These are phyloP conservation scores for Mythimna lalbum DNA, from an alignment of 2,888 invertebrate species.

Conservation along the genomic window DNA sequence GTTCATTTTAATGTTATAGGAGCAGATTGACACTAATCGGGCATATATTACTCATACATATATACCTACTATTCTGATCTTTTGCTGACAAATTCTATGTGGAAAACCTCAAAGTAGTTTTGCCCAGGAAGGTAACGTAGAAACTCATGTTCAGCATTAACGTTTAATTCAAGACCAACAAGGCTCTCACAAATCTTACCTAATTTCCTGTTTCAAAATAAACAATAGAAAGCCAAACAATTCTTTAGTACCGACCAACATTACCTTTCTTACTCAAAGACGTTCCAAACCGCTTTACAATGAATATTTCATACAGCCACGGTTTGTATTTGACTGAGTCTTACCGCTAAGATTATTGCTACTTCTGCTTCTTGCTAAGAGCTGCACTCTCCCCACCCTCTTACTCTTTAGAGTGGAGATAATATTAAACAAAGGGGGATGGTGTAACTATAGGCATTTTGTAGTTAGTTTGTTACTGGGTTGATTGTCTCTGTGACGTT, in stretches of 20 bases:
- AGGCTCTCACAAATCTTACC: no score
- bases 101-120: no score
- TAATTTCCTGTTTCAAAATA: no score
- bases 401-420: not conserved
- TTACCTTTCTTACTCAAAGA: slow-evolving; percentile 3
- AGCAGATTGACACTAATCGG: no score
- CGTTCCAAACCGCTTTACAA: slow-evolving; percentile 10
- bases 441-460: slow-evolving; percentile 10
- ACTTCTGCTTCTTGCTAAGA: slow-evolving; percentile 43
- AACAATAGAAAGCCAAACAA: not conserved
- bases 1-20: no score
- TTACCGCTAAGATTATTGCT: slow-evolving; percentile 51
- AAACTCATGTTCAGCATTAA: no score
- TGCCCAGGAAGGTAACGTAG: no score
- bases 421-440: slow-evolving; percentile 33
- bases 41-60: no score
- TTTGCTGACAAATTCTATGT: no score
- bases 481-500: slow-evolving; percentile 4
- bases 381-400: slow-evolving; percentile 10
- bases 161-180: no score
- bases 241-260: not conserved
- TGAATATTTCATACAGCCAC: slow-evolving; percentile 39
- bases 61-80: no score
- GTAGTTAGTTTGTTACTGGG: not conserved
- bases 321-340: slow-evolving; percentile 39